Conservation (phyloP, 1,140 invertebrate genomes). For the Cardiocondyla obscurior region DNA sequence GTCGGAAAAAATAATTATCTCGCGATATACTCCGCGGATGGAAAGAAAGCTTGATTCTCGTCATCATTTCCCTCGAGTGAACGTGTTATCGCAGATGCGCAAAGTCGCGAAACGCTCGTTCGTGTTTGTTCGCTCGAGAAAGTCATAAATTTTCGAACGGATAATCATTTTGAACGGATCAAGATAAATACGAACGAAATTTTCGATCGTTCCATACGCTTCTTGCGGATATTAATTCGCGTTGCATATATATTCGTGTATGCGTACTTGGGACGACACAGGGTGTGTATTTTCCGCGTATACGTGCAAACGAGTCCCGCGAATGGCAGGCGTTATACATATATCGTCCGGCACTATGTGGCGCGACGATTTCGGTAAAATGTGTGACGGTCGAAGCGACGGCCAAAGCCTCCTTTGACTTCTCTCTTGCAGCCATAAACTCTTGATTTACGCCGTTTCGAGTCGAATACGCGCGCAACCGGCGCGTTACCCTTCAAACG, state of each 20-base stretch:
- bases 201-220: too few relatives aligned
- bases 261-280: slow-evolving; percentile 52
- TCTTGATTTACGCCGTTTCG: slow-evolving; percentile 77
- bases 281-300: slow-evolving; percentile 44
- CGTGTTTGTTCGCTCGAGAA: too few relatives aligned
- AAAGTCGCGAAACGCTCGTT: too few relatives aligned
- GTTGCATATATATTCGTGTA: background rate
- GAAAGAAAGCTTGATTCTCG: too few relatives aligned
- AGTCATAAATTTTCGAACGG: too few relatives aligned
- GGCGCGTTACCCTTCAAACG: slow-evolving; percentile 56
- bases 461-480: slow-evolving; percentile 52
- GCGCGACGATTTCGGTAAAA: slow-evolving; percentile 78
- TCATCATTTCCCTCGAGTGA: too few relatives aligned
- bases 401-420: slow-evolving; percentile 79
- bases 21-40: too few relatives aligned
- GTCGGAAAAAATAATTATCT: too few relatives aligned
- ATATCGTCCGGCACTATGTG: slow-evolving; percentile 54
- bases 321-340: slow-evolving; percentile 56
- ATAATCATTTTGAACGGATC: too few relatives aligned
- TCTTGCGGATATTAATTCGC: too few relatives aligned
- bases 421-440: slow-evolving; percentile 79
- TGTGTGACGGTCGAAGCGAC: slow-evolving; percentile 79
- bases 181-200: too few relatives aligned
- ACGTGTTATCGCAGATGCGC: too few relatives aligned
- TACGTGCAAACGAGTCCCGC: slow-evolving; percentile 48